A percentile compares a stretch with the other conserved stretches of the same genome.
These are phyloP conservation scores for Maniola jurtina DNA, from an alignment of 1,140 invertebrate species.

Conservation along the genomic window DNA sequence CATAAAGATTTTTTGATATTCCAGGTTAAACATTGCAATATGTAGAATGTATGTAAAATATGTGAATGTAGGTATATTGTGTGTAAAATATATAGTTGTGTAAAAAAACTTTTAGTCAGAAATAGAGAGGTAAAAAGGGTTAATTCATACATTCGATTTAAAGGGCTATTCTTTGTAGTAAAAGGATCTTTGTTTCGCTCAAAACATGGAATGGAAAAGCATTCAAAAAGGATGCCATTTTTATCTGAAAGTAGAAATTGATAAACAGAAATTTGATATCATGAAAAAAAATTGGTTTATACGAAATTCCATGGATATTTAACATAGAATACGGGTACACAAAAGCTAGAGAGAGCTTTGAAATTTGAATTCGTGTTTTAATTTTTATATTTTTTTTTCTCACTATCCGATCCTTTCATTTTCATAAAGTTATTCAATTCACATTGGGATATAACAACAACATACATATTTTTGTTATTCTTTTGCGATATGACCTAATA, in stretches of 20 bases:
- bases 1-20: no score
- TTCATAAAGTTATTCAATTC: neutral
- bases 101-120: no score
- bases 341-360: neutral
- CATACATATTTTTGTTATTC: neutral
- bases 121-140: no score
- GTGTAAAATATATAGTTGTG: no score
- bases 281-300: neutral
- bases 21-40: no score
- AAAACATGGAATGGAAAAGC: no score
- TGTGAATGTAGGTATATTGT: no score
- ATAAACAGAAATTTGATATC: neutral
- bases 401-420: neutral
- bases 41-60: no score
- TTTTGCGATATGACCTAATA: neutral
- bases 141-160: no score
- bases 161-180: no score
- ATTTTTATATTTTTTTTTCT: neutral
- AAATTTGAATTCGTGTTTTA: constrained; percentile 1
- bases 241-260: neutral
- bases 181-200: no score
- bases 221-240: no score
- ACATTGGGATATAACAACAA: neutral
- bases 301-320: neutral
- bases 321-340: neutral